phyloP scores from a whole-genome alignment of 1,140 invertebrate species.

The Lamellibrachia luymesi region DNA sequence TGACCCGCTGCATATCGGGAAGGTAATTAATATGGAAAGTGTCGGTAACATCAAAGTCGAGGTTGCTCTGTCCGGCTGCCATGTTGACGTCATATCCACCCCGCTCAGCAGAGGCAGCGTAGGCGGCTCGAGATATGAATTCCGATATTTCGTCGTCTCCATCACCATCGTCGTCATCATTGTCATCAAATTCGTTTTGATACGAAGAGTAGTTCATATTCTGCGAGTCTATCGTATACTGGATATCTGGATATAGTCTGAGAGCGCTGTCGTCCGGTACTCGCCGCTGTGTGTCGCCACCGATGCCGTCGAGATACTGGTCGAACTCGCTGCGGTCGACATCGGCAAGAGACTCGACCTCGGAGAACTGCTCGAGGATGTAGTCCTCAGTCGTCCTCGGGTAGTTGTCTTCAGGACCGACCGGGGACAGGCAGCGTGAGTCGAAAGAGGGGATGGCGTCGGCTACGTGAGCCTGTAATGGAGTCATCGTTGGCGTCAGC shows the following conservation, averaged over 20 bases:
- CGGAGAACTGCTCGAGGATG: slow-evolving; percentile 27
- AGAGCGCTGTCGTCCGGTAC: neutral
- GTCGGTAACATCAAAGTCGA: neutral
- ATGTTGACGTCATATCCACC: neutral
- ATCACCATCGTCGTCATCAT: neutral
- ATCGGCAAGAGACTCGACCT: slow-evolving; percentile 28
- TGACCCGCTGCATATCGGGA: neutral
- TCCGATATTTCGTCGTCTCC: neutral
- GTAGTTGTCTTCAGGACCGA: neutral
- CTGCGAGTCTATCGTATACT: neutral
- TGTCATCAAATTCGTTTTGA: slow-evolving; percentile 6
- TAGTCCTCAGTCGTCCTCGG: neutral
- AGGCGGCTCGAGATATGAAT: neutral
- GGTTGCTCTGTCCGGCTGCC: neutral
- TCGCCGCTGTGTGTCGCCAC: slow-evolving; percentile 8
- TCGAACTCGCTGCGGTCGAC: slow-evolving; percentile 35
- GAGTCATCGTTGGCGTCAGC: neutral
- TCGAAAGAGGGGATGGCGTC: neutral
- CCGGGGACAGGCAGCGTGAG: neutral
- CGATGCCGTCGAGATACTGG: slow-evolving; percentile 27
- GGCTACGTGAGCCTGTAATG: neutral
- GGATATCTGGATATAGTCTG: neutral
- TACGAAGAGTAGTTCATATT: neutral
- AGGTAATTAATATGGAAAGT: neutral
- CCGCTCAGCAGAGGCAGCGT: neutral